A percentile compares a stretch with the other conserved stretches of the same genome.
Conservation (phyloP, 2,113 vertebrate genomes). For the Trachemys scripta region DNA sequence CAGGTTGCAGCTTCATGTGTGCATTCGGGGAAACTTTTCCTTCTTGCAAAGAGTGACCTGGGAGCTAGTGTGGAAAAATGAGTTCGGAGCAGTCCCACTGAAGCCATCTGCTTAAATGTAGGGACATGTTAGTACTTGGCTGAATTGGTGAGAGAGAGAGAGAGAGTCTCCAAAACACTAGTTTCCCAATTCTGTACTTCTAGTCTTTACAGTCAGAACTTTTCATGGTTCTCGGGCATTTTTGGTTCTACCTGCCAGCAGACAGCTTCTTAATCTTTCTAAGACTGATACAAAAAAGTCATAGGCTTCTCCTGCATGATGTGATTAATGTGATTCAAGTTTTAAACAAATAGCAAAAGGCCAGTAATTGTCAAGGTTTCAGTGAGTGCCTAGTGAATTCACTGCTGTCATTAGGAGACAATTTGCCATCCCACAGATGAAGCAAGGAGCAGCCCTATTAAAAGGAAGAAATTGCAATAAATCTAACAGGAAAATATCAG, state of each 20-base stretch:
- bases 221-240: not conserved
- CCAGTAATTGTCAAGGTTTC: constrained; percentile 77
- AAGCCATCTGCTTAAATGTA: not conserved
- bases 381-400: constrained; percentile 69
- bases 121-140: not conserved
- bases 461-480: constrained; percentile 74
- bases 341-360: constrained; percentile 53
- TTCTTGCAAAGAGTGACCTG: not conserved
- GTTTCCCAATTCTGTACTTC: not conserved
- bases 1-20: not conserved
- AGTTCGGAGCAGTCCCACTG: not conserved
- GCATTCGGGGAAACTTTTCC: not conserved
- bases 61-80: not conserved
- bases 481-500: constrained; percentile 69
- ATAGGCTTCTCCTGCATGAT: constrained; percentile 62
- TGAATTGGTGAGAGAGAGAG: not conserved
- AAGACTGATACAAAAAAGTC: constrained; percentile 69
- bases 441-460: constrained; percentile 54
- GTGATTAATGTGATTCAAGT: constrained; percentile 70
- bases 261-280: constrained; percentile 38
- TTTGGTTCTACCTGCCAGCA: not conserved
- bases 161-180: not conserved
- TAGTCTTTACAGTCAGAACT: not conserved
- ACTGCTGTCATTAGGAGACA: constrained; percentile 71
- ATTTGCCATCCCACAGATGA: constrained; percentile 58